Evolutionary conservation across 2,113 vertebrate genomes (phyloP).

Genomic region (Colaptes auratus): DNA sequence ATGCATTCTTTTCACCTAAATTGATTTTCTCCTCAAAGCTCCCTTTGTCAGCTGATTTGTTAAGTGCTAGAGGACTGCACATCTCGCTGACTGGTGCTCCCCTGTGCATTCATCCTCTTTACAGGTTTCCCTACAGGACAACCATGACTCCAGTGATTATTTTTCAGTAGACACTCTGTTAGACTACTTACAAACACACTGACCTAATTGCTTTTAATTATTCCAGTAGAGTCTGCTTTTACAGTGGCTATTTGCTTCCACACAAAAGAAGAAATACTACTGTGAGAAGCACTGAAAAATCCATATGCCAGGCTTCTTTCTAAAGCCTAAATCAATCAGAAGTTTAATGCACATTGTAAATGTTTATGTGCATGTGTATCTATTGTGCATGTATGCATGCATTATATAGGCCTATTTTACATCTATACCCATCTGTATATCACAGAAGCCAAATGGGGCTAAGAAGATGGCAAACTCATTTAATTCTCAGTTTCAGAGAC

Average conservation of each 20-base stretch:
- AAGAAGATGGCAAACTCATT: neutral
- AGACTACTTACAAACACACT: constrained; percentile 63
- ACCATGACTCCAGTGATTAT: constrained; percentile 67
- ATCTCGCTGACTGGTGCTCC: constrained; percentile 44
- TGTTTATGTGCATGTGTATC: constrained; percentile 21
- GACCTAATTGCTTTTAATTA: constrained; percentile 73
- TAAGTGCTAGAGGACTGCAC: constrained; percentile 59
- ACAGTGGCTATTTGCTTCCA: constrained; percentile 35
- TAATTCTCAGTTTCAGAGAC: neutral
- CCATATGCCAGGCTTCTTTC: constrained; percentile 8
- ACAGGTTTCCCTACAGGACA: constrained; percentile 42
- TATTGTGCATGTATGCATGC: constrained; percentile 32
- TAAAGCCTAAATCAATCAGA: constrained; percentile 47
- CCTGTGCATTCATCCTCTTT: constrained; percentile 25
- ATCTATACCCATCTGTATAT: neutral
- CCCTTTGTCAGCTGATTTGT: constrained; percentile 73
- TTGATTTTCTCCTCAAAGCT: constrained; percentile 73
- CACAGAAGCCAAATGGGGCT: neutral
- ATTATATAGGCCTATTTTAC: neutral
- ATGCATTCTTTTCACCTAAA: constrained; percentile 68
- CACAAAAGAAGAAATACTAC: constrained; percentile 38
- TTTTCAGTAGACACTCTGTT: constrained; percentile 64
- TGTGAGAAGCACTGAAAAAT: constrained; percentile 47
- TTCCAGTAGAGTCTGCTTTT: constrained; percentile 51
- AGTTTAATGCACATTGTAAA: constrained; percentile 42